These are phyloP conservation scores for Stomorhina lunata DNA, from an alignment of 2,888 invertebrate genomes.

Conservation along the genomic window DNA sequence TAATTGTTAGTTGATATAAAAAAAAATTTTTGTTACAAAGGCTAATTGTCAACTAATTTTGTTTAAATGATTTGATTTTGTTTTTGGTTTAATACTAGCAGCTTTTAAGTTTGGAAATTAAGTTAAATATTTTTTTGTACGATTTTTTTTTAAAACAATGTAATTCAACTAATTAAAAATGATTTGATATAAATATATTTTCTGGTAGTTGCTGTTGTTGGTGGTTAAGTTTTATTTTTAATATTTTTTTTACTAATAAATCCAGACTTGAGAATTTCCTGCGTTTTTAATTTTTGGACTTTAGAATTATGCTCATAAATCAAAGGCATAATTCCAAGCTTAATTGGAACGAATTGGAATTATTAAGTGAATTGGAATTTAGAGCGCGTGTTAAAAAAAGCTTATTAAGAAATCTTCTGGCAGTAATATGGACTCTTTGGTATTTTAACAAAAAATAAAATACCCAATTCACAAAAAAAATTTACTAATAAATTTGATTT, in stretches of 20 bases:
- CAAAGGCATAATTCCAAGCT: slow-evolving; percentile 52
- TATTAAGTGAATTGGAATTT: slow-evolving; percentile 62
- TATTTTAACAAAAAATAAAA: slow-evolving; percentile 72
- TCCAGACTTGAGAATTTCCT: slow-evolving; percentile 69
- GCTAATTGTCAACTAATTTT: slow-evolving; percentile 12
- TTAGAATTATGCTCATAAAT: slow-evolving; percentile 58
- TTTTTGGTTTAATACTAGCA: slow-evolving; percentile 40
- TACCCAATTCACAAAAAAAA: slow-evolving; percentile 73
- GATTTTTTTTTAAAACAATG: background rate
- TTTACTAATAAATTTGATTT: slow-evolving; percentile 58
- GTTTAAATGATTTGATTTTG: background rate
- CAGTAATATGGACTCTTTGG: slow-evolving; percentile 80
- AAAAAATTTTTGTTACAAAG: slow-evolving; percentile 15
- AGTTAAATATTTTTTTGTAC: background rate
- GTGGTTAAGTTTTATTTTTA: slow-evolving; percentile 1
- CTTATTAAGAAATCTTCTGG: slow-evolving; percentile 80
- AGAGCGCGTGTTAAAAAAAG: slow-evolving; percentile 69
- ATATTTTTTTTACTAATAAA: slow-evolving; percentile 52
- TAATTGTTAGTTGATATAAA: slow-evolving; percentile 8
- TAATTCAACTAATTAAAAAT: slow-evolving; percentile 50
- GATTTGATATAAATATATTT: slow-evolving; percentile 50
- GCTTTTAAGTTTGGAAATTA: slow-evolving; percentile 50
- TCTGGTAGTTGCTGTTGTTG: slow-evolving; percentile 29
- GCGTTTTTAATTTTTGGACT: slow-evolving; percentile 41
- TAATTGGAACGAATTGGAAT: slow-evolving; percentile 31